phyloP scores from a whole-genome alignment of 1,140 invertebrate genomes.

The Acarapis woodi region DNA sequence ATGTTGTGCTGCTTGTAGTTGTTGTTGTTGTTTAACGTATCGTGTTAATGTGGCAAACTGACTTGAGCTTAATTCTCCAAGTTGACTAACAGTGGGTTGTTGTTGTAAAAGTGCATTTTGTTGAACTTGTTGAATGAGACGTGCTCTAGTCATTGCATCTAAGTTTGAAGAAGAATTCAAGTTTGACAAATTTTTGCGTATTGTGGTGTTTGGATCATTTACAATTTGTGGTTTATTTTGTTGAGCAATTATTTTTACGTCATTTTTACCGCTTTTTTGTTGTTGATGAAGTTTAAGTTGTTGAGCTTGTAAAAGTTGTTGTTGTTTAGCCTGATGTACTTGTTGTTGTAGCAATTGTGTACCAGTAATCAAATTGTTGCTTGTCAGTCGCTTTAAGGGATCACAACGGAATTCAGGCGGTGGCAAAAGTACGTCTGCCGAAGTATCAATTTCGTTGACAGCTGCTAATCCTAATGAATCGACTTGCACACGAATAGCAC shows the following conservation, averaged over 20 bases:
- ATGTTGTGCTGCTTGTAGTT: neutral
- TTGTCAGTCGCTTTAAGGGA: neutral
- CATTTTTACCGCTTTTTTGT: slow-evolving; percentile 2
- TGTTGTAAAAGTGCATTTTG: slow-evolving; percentile 1
- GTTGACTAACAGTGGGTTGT: slow-evolving; percentile 1
- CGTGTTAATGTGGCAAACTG: slow-evolving; percentile 8
- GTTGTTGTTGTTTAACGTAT: slow-evolving; percentile 1
- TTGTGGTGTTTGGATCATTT: neutral
- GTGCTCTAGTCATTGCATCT: neutral
- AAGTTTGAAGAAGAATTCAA: neutral
- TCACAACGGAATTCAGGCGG: slow-evolving; percentile 12
- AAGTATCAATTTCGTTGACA: slow-evolving; percentile 13
- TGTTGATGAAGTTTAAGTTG: neutral
- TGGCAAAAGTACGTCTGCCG: slow-evolving; percentile 14
- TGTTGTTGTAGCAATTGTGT: neutral
- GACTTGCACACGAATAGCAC: slow-evolving; percentile 11
- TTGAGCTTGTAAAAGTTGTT: neutral
- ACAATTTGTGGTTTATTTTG: neutral
- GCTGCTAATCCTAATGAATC: slow-evolving; percentile 12
- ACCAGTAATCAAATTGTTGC: neutral
- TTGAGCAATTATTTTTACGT: slow-evolving; percentile 1
- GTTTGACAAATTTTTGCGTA: slow-evolving; percentile 1
- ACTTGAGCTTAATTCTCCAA: slow-evolving; percentile 5
- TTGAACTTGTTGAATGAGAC: neutral
- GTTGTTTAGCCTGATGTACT: neutral